These are phyloP conservation scores for Scalopus aquaticus DNA, from an alignment of 2,113 vertebrate species.

Conservation along the genomic window DNA sequence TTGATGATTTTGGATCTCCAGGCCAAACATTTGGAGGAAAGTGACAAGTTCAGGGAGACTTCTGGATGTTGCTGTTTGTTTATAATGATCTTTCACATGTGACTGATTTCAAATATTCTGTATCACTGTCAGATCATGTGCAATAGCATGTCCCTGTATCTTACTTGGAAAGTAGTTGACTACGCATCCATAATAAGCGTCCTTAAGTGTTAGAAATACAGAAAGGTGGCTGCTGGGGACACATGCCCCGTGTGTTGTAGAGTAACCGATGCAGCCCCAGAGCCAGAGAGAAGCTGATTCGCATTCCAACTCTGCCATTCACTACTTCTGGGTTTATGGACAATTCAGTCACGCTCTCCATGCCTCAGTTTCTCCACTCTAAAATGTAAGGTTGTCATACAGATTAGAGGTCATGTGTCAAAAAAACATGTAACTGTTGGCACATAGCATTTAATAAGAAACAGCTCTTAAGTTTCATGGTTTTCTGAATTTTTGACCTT, in stretches of 20 bases:
- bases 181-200: not conserved
- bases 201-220: not conserved
- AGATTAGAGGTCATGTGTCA: not conserved
- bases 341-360: not conserved
- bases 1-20: not conserved
- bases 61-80: not conserved
- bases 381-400: not conserved
- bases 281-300: not conserved
- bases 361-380: not conserved
- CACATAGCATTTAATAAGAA: not conserved
- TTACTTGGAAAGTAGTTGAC: slow-evolving; percentile 3
- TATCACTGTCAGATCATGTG: not conserved
- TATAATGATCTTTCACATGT: not conserved
- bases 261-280: not conserved
- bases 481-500: not conserved
- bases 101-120: not conserved
- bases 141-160: not conserved
- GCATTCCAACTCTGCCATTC: not conserved
- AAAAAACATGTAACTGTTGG: not conserved
- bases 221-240: not conserved
- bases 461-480: not conserved
- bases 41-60: not conserved
- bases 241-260: not conserved
- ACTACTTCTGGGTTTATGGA: not conserved
- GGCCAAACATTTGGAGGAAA: slow-evolving; percentile 39